Conservation (phyloP, 2,888 invertebrate species). For the Nemapogon koenigi region DNA sequence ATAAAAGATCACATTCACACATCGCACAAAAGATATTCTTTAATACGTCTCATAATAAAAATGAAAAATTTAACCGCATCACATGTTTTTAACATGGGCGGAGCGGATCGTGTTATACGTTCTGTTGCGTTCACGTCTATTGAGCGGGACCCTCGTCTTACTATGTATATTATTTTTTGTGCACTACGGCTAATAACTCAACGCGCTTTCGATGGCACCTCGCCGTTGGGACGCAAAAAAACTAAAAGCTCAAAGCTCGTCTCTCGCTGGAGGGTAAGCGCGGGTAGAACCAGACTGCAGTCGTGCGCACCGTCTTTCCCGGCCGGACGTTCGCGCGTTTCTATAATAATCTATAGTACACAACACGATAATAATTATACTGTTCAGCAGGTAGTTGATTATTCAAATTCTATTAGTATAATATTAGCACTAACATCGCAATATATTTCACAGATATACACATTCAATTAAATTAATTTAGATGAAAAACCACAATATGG, state of each 20-base stretch:
- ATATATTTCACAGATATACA: too few relatives aligned
- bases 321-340: conserved; percentile 19
- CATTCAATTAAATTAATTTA: background rate
- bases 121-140: conserved; percentile 43
- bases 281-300: conserved; percentile 41
- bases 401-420: too few relatives aligned
- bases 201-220: conserved; percentile 62
- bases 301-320: conserved; percentile 25
- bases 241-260: conserved; percentile 47
- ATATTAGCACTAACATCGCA: too few relatives aligned
- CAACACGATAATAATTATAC: background rate
- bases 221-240: conserved; percentile 50
- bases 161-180: conserved; percentile 49
- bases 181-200: conserved; percentile 49
- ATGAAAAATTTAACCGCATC: conserved; percentile 49
- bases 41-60: conserved; percentile 23
- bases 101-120: conserved; percentile 31
- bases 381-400: too few relatives aligned
- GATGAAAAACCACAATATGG: conserved; percentile 1
- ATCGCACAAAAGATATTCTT: conserved; percentile 41
- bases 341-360: background rate
- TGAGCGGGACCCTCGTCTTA: conserved; percentile 35
- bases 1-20: conserved; percentile 34
- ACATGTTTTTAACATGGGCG: conserved; percentile 37
- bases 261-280: conserved; percentile 25